A percentile compares a stretch with the other conserved stretches of the same genome.
These are phyloP conservation scores for Hippolais icterina DNA, from an alignment of 2,113 vertebrate species.

Conservation along the genomic window DNA sequence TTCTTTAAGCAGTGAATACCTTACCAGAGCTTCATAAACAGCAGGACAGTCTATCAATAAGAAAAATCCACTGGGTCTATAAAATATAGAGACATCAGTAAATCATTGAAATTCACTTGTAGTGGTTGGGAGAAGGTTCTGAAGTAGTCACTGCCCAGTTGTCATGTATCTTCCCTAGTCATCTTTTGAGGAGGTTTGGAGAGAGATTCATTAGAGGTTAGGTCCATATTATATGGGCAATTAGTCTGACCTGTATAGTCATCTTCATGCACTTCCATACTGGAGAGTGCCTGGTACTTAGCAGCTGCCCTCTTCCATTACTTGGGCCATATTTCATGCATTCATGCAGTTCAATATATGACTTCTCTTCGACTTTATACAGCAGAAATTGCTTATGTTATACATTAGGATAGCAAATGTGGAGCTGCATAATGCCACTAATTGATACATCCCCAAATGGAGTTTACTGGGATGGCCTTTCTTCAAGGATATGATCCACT, in stretches of 20 bases:
- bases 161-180: not conserved
- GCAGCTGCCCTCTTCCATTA: not conserved
- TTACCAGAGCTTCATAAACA: not conserved
- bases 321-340: not conserved
- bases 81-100: not conserved
- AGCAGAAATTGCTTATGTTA: not conserved
- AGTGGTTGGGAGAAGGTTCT: not conserved
- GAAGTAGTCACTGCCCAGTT: not conserved
- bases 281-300: not conserved
- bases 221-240: not conserved
- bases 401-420: not conserved
- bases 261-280: not conserved
- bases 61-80: not conserved
- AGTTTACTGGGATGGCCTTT: not conserved
- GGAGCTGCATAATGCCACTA: not conserved
- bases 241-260: not conserved
- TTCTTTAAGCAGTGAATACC: not conserved
- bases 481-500: not conserved
- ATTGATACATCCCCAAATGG: not conserved
- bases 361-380: not conserved
- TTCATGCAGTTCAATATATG: not conserved
- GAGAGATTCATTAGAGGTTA: not conserved
- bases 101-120: not conserved
- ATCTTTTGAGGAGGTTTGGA: not conserved
- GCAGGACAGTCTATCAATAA: not conserved